Evolutionary conservation across 2,797 vertebrate genomes (phyloP), one percentile per base, ranked within the genome.

Genomic region (Pangasius mekongensis): DNA sequence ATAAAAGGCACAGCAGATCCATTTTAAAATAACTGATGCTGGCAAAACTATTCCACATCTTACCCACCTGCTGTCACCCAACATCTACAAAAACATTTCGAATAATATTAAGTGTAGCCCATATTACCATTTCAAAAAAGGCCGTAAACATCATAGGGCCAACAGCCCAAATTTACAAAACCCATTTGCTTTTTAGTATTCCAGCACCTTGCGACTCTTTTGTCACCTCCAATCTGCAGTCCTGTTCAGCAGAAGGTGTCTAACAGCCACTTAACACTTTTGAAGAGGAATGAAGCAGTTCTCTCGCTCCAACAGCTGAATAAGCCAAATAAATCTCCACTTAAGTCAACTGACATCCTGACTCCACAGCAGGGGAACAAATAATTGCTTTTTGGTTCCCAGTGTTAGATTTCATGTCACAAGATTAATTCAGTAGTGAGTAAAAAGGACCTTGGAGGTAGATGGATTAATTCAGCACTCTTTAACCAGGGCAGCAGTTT

Each of bases 301-400:
- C 86, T 56, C 49, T 84, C 62, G 36, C 78, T 71, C n/a, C 49
- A 54, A 27, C 13, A 36, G 66, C 52, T 47, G 52, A 49, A 80
- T 64, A 69, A 69, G 76, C n/a, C 18, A 16, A 30, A 86, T 87
- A 89, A 88, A 74, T 86, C 76, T 87, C 58, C 56, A 83, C 54
- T 54, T 60, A 20, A 36, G 80, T 90, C 84, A 71, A 62, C 74
- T 33, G 52, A 58, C 86, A 69, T 52, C 87, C 47, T 49, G 64
- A 36, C 27, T 73, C 87, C 83, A 39, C 85, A 52, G 88, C 81
- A 67, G 87, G 90, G 69, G 73, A 81, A 76, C 49, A 0, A 52
- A 88, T 92, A 92, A 92, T 87, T 89, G 84, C 88, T 30, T 87
- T 87, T 77, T 52, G 54, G 90, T 80, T 90, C 78, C 73, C 83